Conservation (phyloP, 37 sponge, comb jelly and placozoan genomes). For the Chondrilla cf. caribensis region DNA sequence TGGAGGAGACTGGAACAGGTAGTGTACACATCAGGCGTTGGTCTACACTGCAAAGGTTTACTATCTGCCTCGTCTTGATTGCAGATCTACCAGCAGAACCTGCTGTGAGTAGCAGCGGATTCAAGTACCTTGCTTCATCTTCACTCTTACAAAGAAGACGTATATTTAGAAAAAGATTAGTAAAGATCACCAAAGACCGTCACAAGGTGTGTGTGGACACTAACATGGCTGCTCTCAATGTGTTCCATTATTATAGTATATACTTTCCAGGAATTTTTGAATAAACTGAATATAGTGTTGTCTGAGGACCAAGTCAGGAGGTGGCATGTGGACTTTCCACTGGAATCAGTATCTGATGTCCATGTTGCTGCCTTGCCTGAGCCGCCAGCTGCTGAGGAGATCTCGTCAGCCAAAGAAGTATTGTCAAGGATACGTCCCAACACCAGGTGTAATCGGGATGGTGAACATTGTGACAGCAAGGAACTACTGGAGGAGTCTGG, state of each 20-base stretch:
- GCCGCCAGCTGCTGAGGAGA: constrained; percentile 43
- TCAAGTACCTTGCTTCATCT: constrained; percentile 7
- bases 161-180: constrained; percentile 31
- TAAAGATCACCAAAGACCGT: constrained; percentile 22
- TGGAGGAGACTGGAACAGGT: constrained; percentile 23
- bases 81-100: not conserved
- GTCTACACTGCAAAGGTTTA: too few species aligned
- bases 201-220: constrained; percentile 64
- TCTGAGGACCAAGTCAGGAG: constrained; percentile 53
- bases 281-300: constrained; percentile 33
- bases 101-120: not conserved
- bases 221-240: too few species aligned
- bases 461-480: not conserved
- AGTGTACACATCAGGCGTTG: too few species aligned
- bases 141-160: constrained; percentile 48
- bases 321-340: constrained; percentile 73
- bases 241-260: too few species aligned
- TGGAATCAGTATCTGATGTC: constrained; percentile 67
- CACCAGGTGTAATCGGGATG: constrained; percentile 12
- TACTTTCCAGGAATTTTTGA: constrained; percentile 46
- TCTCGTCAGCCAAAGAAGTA: constrained; percentile 50
- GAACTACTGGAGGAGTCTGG: not conserved
- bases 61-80: not conserved
- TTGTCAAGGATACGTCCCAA: constrained; percentile 1
- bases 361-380: constrained; percentile 52